Evolutionary conservation across 2,113 vertebrate species (phyloP), one percentile per base, ranked within the genome.

Genomic region (Sphaerodactylus townsendi): DNA sequence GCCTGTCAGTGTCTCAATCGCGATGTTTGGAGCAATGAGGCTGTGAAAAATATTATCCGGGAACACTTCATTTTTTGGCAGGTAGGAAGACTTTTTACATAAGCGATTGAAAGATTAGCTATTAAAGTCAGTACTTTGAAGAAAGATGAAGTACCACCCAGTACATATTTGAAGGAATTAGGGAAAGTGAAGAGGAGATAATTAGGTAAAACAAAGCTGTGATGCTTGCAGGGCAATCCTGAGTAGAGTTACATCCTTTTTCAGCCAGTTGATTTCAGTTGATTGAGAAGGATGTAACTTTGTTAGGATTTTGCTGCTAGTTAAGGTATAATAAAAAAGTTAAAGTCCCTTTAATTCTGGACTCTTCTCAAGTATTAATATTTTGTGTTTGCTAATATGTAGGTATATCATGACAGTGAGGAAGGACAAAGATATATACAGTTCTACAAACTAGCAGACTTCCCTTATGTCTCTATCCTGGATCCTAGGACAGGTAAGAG

Each of bases 21-120:
- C 0, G 99, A 99, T 0, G 98, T 99, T 11, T 99, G 99, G 99
- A 99, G 99, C 92, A 99, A 99, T 2, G 98, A 99, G 71, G 97
- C 98, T 41, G 99, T 99, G 89, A 99, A 98, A 93, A 98, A 96
- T 90, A 97, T 99, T 89, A 99, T 99, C 92, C 95, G 98, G 93
- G 98, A 99, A 73, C 99, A 99, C 89, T 99, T 99, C 93, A 98
- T 99, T 90, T 99, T 99, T 90, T 99, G 99, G 99, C 99, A 99
- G 99, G 99, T 98, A 81, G 78, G 92, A 83, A 65, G 1, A 0
- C 44, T 69, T 66, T 35, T 85, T 37, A 35, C 50, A 13, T 53
- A 2, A 64, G 15, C 48, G 33, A 19, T n/a, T 71, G 6, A 71
- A 77, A 71, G n/a, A 30, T 71, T 71, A 71, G 39, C 28, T 44